phyloP scores from a whole-genome alignment of 2,888 invertebrate species.

The Beris morrisii region DNA sequence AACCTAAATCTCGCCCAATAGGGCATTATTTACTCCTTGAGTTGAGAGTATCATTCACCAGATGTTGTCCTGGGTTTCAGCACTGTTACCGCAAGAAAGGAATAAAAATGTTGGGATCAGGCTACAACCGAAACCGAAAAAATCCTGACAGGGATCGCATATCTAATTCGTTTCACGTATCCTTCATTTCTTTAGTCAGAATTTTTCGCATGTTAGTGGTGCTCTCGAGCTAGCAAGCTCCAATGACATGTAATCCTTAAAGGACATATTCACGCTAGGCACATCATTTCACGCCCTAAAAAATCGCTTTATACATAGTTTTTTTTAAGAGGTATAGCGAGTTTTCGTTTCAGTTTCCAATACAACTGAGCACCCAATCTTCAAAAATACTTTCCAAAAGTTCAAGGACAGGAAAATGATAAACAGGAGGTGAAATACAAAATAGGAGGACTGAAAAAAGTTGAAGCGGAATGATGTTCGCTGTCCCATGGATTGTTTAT shows the following conservation, averaged over 20 bases:
- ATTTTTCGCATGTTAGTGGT: background rate
- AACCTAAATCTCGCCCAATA: constrained; percentile 18
- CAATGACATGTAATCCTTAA: background rate
- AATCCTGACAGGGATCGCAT: constrained; percentile 4
- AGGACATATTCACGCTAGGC: constrained; percentile 2
- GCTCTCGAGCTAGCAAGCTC: background rate
- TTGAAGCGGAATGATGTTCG: too few species aligned
- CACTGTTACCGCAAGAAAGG: background rate
- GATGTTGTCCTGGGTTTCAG: constrained; percentile 4
- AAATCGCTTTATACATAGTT: constrained; percentile 12
- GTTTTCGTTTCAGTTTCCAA: too few species aligned
- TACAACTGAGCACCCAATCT: too few species aligned
- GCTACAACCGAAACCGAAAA: background rate
- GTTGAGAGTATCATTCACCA: background rate
- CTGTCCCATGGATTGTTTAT: too few species aligned
- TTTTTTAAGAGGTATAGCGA: background rate
- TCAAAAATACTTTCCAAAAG: too few species aligned
- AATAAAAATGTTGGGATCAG: background rate
- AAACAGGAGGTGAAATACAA: too few species aligned
- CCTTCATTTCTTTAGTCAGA: constrained; percentile 8
- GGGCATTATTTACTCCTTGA: constrained; percentile 7
- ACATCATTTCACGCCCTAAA: constrained; percentile 8
- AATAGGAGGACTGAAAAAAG: too few species aligned
- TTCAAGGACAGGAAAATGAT: too few species aligned
- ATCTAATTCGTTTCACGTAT: constrained; percentile 18